Base-by-base conservation (phyloP, 2,113 vertebrate genomes). In the Forbesichthys agassizii region DNA sequence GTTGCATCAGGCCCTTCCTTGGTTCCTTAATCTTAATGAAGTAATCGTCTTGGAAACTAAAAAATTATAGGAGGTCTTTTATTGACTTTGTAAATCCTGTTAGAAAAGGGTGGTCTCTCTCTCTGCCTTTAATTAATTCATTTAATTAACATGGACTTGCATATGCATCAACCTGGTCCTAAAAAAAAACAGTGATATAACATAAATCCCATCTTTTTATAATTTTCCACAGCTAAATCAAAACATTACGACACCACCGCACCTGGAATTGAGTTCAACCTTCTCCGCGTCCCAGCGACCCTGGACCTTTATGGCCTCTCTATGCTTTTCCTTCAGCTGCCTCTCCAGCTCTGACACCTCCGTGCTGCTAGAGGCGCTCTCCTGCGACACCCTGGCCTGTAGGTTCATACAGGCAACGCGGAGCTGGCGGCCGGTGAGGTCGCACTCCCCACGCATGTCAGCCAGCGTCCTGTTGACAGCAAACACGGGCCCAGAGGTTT, bases 221-320 rank as follows among this genome's bases (percentile, higher is more conserved):
- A 51, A 51, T 54, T 54, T 5, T n/a, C 1, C 36, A 42, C 36
- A 42, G 27, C 27, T 27, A 27, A 27, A 27, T 27, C 27, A 27
- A 27, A 2, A 27, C 27, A 48, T 57, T 18, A 54, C 20, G 13
- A 63, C 11, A 64, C 5, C 8, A 59, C 48, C 61, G 65, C 46
- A 96, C 95, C 94, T 95, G 73, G 93, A 92, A 78, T 91, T 93
- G n/a, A 96, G 92, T 1, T 85, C 89, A 1, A 88, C 90, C 83
- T 93, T 95, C 79, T 96, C 94, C 0, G 88, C 71, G 1, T 93
- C 93, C 88, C 93, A 94, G 69, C 16, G 68, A 3, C 88, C 84
- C 89, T 94, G 95, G 9, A 94, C 80, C 66, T 94, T 91, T 76
- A 93, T 92, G 85, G 83, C 86, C 70, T 95, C 95, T 54, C 14